Base-by-base conservation (phyloP, 2,888 invertebrate species). In the Diabrotica balteata region DNA sequence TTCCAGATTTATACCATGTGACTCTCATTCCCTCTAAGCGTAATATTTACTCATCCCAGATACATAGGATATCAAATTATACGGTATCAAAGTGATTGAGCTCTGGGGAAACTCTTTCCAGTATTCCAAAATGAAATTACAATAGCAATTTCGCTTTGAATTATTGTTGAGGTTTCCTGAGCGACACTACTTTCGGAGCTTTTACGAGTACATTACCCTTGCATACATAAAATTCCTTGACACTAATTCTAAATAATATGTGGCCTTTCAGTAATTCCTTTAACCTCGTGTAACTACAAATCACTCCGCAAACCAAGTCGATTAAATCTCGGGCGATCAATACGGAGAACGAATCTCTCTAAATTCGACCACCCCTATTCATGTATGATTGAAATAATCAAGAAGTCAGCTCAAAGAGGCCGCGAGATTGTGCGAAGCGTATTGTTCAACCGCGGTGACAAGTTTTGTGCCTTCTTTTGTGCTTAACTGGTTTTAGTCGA, bases 331-430 rank as follows among this genome's bases (percentile, higher is more conserved):
- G 45, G 51, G 45, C 46, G 58, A 46, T 58, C 64, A 11, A 59
- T 51, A 58, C 58, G 22, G 52, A 58, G 32, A 52, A 64, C 51
- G 64, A 58, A 64, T 58, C 58, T 64, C 58, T 58, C 44, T 58
- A 64, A 64, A 52, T 58, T 64, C 58, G 58, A 64, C 64, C 64
- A 59, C 64, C 64, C 46, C 52, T 44, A 57, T 64, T 58, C 58
- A 59, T 64, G 59, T 42, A 46, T 47, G 54, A 54, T 6, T 32
- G 53, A 9, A 53, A 53, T 53, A 8, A 53, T 53, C 32, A 10
- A 32, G 32, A 32, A 53, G 9, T 32, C 32, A 32, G 32, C 32
- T 32, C 53, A 53, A 53, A 53, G 53, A 53, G 53, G 10, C 53
- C 53, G 53, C 9, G 9, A 9, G 32, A 53, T 53, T 53, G 53